A percentile compares a stretch with the other conserved stretches of the same genome.
phyloP scores from a whole-genome alignment of 2,797 vertebrate genomes.

The Oreochromis mossambicus region DNA sequence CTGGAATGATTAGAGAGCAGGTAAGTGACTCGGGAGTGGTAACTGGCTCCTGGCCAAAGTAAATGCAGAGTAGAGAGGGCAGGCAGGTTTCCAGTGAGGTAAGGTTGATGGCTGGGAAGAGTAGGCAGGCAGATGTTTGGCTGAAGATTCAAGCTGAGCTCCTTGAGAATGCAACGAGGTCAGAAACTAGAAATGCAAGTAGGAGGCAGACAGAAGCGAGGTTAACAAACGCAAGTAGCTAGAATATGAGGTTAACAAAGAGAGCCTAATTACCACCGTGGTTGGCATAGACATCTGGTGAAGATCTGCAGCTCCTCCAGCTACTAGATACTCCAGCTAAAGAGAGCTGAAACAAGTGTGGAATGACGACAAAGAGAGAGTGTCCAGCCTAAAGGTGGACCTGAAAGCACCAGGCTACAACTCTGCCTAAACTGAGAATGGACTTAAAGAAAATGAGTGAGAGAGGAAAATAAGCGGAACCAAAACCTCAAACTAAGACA shows the following conservation, averaged over 20 bases:
- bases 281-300: not conserved
- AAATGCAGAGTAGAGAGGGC: not conserved
- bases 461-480: not conserved
- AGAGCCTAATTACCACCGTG: fast-evolving
- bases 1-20: not conserved
- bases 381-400: not conserved
- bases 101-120: not conserved
- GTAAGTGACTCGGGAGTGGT: not conserved
- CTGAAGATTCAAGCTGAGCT: not conserved
- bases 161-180: not conserved
- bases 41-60: not conserved
- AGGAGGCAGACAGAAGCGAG: not conserved
- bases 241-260: not conserved
- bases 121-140: not conserved
- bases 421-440: not conserved
- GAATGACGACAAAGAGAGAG: not conserved
- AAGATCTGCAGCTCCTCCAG: not conserved
- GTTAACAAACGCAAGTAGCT: not conserved
- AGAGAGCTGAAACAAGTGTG: not conserved
- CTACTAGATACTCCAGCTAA: not conserved
- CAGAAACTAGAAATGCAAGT: not conserved
- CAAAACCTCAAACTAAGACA: not conserved
- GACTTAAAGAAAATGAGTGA: not conserved
- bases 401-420: not conserved
- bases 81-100: not conserved